These are phyloP conservation scores for Marmota flaviventris DNA, from an alignment of 2,113 vertebrate species.

Conservation along the genomic window DNA sequence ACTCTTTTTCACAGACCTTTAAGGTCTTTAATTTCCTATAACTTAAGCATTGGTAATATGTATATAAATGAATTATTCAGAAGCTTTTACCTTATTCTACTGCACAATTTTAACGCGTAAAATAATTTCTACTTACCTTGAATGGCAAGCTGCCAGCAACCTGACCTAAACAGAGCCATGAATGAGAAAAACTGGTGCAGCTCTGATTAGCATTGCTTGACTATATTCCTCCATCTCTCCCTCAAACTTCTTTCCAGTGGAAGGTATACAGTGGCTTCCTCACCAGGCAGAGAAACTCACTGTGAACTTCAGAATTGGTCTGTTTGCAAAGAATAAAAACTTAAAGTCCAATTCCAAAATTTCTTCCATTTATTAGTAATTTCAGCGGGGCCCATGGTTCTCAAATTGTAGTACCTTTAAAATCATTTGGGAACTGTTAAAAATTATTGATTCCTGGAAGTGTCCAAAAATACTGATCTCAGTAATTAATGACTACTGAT, in stretches of 20 bases:
- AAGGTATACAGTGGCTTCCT: background rate
- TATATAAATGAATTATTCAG: background rate
- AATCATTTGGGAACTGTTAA: background rate
- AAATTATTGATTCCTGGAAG: background rate
- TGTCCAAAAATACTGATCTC: background rate
- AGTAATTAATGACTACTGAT: background rate
- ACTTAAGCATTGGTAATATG: background rate
- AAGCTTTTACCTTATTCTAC: background rate
- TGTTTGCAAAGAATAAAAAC: conserved; percentile 1
- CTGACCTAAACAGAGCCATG: background rate
- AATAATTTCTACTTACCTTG: background rate
- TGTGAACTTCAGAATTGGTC: background rate
- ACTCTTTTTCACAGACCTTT: background rate
- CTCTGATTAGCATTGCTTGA: no score
- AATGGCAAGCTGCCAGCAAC: background rate
- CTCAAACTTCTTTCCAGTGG: background rate
- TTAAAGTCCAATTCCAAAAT: background rate
- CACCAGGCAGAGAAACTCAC: background rate
- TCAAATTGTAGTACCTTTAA: background rate
- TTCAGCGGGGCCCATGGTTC: background rate
- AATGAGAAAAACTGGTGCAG: background rate
- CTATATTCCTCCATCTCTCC: background rate
- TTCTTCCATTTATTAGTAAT: background rate
- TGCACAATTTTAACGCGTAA: background rate
- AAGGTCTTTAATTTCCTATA: background rate